These are phyloP conservation scores for Mandrillus leucophaeus DNA, from an alignment of 2,113 vertebrate genomes.

Conservation along the genomic window DNA sequence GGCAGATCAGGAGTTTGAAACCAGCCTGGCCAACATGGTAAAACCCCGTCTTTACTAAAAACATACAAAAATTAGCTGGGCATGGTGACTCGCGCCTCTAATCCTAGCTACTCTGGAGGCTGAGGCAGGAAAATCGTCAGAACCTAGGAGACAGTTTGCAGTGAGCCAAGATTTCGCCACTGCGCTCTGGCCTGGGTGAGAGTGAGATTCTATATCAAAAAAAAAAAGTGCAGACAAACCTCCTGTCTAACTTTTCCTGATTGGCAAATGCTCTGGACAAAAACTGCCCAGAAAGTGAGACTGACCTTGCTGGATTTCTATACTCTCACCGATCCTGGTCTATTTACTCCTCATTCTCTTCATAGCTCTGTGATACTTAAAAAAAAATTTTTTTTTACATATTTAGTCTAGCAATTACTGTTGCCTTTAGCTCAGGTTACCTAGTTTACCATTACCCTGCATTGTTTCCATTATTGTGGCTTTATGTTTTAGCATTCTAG, in stretches of 20 bases:
- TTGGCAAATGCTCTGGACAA: background rate
- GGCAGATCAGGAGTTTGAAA: too few species aligned
- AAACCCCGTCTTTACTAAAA: too few species aligned
- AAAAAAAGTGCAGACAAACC: background rate
- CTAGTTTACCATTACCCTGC: background rate
- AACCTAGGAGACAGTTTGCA: too few species aligned
- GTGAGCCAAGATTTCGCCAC: too few species aligned
- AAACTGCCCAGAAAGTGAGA: background rate
- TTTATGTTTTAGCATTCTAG: background rate
- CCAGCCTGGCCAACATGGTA: too few species aligned
- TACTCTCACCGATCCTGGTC: background rate
- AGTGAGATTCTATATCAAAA: too few species aligned
- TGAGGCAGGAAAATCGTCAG: too few species aligned
- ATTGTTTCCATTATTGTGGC: background rate
- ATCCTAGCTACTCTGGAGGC: too few species aligned
- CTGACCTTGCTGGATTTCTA: background rate
- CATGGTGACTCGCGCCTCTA: too few species aligned
- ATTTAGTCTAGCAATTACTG: background rate
- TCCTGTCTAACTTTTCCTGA: background rate
- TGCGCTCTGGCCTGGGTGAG: too few species aligned
- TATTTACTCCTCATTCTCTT: background rate
- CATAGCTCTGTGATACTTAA: background rate
- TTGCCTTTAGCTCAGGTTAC: background rate
- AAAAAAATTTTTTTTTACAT: background rate
- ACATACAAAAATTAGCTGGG: too few species aligned